phyloP scores from a whole-genome alignment of 1,140 invertebrate species.

The Drosophila mayri region DNA sequence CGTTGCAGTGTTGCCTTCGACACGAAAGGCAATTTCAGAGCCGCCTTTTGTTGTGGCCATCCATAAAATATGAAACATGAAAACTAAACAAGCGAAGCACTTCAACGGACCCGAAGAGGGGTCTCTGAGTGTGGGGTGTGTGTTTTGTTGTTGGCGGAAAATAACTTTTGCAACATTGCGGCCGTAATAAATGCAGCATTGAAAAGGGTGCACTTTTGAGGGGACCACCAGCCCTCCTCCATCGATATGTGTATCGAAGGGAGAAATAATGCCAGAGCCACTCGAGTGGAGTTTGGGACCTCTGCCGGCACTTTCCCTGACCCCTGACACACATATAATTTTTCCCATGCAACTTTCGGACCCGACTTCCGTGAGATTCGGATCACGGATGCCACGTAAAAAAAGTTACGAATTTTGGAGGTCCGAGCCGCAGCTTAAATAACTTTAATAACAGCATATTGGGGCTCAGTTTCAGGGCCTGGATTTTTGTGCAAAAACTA shows the following conservation, averaged over 20 bases:
- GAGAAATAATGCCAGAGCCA: constrained; percentile 29
- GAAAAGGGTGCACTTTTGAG: constrained; percentile 57
- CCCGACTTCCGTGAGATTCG: constrained; percentile 43
- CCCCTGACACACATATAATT: constrained; percentile 45
- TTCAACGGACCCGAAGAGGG: neutral
- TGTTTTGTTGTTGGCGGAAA: constrained; percentile 20
- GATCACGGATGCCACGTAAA: constrained; percentile 47
- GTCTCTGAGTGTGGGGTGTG: constrained; percentile 6
- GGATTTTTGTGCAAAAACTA: constrained; percentile 20
- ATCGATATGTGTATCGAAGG: constrained; percentile 46
- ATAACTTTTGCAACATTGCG: constrained; percentile 58
- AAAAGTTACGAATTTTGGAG: constrained; percentile 12
- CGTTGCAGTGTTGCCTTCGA: constrained; percentile 31
- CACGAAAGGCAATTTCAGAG: constrained; percentile 42
- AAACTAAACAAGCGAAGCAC: constrained; percentile 37
- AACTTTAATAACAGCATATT: constrained; percentile 21
- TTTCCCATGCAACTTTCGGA: constrained; percentile 31
- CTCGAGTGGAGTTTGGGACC: constrained; percentile 1
- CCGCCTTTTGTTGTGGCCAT: constrained; percentile 50
- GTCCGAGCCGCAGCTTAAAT: constrained; percentile 29
- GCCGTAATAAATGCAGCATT: constrained; percentile 58
- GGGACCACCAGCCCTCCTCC: constrained; percentile 16
- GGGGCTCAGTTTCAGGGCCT: neutral
- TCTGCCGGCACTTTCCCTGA: constrained; percentile 21
- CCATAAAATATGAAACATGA: constrained; percentile 55